Base-by-base conservation (phyloP, 2,888 invertebrate species). In the Portevinia maculata region DNA sequence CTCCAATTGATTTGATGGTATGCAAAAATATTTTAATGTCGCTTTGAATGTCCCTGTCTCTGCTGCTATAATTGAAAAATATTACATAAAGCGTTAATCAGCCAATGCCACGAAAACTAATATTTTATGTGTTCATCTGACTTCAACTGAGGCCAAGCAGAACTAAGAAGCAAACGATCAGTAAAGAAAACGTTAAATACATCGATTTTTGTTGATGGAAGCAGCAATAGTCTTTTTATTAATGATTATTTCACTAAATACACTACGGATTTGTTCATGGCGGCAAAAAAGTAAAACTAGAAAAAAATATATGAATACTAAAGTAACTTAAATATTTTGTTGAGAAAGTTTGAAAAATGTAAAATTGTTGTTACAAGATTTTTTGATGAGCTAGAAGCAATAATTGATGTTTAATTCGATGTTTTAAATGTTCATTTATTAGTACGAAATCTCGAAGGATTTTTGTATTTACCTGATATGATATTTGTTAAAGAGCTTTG, bases 341-440 rank as follows among this genome's bases (percentile, higher is more conserved):
- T 41, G 24, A 41, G 30, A 62, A 62, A 44, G 44, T 28, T 44
- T 46, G 60, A 46, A 1, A 62, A 46, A 46, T 46, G 28, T 44
- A 44, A 30, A 11, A 19, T 44, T 15, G 44, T 62, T 46, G 28
- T 62, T n/a, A 32, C 32, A 62, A 48, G 48, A 13, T 48, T 19
- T 46, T 46, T 59, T 59, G 59, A 39, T 39, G 41, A 59, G 19
- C 24, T 59, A 41, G 8, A 21, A 17, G 21, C 4, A 9, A 44
- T 8, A n/a, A 11, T 5, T 9, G 28, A 59, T 39, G n/a, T n/a
- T 44, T 19, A 44, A 0, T 17, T 21, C 24, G 17, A 19, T 44
- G 21, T 34, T 34, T 34, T 1, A 11, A 11, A 34, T 34, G 9
- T 34, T 11, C 3, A 11, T 11, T 11, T 11, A 11, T 24, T 24